Conservation (phyloP, 2,797 vertebrate species). For the Cheirogaleus major region DNA sequence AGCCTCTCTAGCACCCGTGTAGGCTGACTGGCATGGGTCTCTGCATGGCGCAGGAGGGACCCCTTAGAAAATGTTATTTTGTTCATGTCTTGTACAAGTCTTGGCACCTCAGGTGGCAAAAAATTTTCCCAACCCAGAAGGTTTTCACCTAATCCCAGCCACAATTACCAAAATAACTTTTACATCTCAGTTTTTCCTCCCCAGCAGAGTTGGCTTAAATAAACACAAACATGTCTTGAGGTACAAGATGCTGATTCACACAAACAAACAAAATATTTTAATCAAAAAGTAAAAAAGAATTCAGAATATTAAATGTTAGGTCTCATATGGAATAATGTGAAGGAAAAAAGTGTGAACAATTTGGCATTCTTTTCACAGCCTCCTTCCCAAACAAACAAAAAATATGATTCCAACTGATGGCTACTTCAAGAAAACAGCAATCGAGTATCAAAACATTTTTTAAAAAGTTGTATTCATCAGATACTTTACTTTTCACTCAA, state of each 20-base stretch:
- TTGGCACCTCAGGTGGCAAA: neutral
- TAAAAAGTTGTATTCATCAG: neutral
- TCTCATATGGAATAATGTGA: neutral
- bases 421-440: neutral
- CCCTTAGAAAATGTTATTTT: constrained; percentile 6
- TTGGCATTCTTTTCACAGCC: neutral
- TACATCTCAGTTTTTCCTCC: neutral
- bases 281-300: neutral
- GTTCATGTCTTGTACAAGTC: neutral
- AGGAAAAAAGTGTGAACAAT: neutral
- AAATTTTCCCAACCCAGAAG: neutral
- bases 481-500: constrained; percentile 7
- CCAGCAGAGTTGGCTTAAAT: neutral
- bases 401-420: neutral
- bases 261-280: neutral
- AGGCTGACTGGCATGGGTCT: rapidly evolving
- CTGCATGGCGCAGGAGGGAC: neutral
- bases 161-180: constrained; percentile 38
- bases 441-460: neutral
- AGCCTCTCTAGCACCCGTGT: neutral
- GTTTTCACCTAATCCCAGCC: constrained; percentile 50
- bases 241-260: neutral
- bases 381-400: neutral
- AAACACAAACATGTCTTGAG: neutral
- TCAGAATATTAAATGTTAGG: neutral